These are phyloP conservation scores for Cryptomyrus ogoouensis DNA, from an alignment of 2,113 vertebrate genomes.

Conservation along the genomic window DNA sequence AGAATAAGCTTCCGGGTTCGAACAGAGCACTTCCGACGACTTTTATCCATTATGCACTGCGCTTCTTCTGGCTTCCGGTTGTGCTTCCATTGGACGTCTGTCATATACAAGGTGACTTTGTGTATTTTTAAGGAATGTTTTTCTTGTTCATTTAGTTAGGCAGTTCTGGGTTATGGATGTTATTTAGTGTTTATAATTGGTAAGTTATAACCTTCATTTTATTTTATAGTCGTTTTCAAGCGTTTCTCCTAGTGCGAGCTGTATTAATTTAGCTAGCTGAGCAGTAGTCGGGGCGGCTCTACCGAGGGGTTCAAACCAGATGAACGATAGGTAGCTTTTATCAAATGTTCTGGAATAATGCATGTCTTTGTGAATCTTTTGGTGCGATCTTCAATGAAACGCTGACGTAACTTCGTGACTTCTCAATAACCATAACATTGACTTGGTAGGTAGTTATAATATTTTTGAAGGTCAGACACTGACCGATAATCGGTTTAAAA, in stretches of 20 bases:
- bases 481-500: neutral
- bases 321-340: neutral
- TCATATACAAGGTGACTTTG: constrained; percentile 38
- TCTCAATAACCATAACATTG: neutral
- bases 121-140: neutral
- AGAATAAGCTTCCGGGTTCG: too few relatives aligned
- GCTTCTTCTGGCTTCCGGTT: neutral
- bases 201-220: too few relatives aligned
- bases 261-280: neutral
- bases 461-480: neutral
- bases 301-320: neutral
- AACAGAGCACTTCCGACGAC: neutral
- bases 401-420: neutral
- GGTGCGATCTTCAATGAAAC: neutral
- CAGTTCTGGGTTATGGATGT: neutral
- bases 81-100: neutral
- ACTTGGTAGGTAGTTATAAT: neutral
- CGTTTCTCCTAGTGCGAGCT: neutral
- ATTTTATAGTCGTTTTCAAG: neutral
- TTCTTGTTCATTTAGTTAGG: neutral
- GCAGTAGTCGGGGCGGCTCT: neutral
- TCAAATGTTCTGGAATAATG: neutral
- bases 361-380: neutral
- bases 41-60: constrained; percentile 11
- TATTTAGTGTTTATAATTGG: neutral